Evolutionary conservation across 2,797 vertebrate genomes (phyloP).

Genomic region (Sebastes reedi): DNA sequence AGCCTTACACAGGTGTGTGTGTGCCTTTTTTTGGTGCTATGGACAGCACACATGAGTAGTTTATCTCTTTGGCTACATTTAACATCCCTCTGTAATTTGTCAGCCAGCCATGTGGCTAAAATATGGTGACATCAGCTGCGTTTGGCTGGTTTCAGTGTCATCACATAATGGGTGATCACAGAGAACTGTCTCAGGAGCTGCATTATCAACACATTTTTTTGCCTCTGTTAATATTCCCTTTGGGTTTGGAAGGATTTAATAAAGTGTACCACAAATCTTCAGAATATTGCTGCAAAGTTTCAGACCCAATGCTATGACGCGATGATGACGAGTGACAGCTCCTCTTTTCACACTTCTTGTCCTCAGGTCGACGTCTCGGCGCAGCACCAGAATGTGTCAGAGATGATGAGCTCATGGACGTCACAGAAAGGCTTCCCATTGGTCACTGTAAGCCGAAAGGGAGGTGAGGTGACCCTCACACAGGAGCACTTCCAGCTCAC

Average conservation of each 20-base stretch:
- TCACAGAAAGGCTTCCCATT: conserved; percentile 94
- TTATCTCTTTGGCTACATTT: neutral
- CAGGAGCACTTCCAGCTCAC: conserved; percentile 90
- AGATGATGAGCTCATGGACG: conserved; percentile 95
- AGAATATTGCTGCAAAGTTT: neutral
- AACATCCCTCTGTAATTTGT: neutral
- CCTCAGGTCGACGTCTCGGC: conserved; percentile 75
- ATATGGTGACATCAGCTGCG: neutral
- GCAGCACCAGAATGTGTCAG: conserved; percentile 83
- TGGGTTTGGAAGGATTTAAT: neutral
- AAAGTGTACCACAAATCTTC: neutral
- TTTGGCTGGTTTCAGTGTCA: neutral
- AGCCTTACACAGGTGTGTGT: conserved; percentile 89
- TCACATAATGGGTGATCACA: neutral
- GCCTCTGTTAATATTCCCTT: neutral
- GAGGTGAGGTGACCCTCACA: conserved; percentile 81
- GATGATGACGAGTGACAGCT: too few relatives aligned
- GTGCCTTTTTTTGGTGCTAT: neutral
- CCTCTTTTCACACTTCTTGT: neutral
- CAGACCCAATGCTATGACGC: neutral
- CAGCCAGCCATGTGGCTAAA: neutral
- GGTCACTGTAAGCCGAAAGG: conserved; percentile 87
- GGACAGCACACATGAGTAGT: neutral
- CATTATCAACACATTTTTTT: neutral
- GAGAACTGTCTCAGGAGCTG: neutral